Conservation (phyloP, 2,888 invertebrate genomes). For the Criorhina ranunculi region DNA sequence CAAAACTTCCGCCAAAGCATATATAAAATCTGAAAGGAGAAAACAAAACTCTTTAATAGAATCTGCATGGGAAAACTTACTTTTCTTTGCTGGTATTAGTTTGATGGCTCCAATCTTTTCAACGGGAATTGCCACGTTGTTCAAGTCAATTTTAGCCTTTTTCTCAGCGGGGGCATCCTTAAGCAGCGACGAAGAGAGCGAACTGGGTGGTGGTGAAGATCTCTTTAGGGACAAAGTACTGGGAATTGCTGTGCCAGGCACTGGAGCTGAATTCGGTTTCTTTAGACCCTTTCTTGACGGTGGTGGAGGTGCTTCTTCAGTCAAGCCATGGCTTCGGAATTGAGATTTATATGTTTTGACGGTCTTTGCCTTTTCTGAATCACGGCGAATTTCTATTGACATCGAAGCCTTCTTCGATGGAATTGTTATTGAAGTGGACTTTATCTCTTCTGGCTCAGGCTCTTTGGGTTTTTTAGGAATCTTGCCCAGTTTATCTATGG, state of each 20-base stretch:
- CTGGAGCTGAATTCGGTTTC: slow-evolving; percentile 86
- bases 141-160: slow-evolving; percentile 88
- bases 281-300: slow-evolving; percentile 89
- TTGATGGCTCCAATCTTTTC: slow-evolving; percentile 94
- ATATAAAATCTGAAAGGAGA: slow-evolving; percentile 62
- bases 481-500: slow-evolving; percentile 90
- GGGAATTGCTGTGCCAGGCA: slow-evolving; percentile 79
- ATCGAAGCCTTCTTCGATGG: slow-evolving; percentile 88
- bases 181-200: slow-evolving; percentile 52
- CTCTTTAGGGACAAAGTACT: slow-evolving; percentile 79
- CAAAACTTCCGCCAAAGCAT: slow-evolving; percentile 61
- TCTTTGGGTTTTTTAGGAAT: slow-evolving; percentile 90
- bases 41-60: slow-evolving; percentile 79
- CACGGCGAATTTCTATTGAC: slow-evolving; percentile 92
- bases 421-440: slow-evolving; percentile 83
- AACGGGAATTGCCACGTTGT: slow-evolving; percentile 84
- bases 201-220: slow-evolving; percentile 80
- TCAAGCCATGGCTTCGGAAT: slow-evolving; percentile 95
- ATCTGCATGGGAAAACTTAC: slow-evolving; percentile 88
- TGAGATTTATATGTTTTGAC: slow-evolving; percentile 96
- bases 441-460: slow-evolving; percentile 79
- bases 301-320: slow-evolving; percentile 94
- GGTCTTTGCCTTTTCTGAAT: slow-evolving; percentile 92
- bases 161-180: slow-evolving; percentile 88
- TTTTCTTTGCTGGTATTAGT: slow-evolving; percentile 94